These are phyloP conservation scores for Seriola aureovittata DNA, from an alignment of 2,113 vertebrate genomes.

Conservation along the genomic window DNA sequence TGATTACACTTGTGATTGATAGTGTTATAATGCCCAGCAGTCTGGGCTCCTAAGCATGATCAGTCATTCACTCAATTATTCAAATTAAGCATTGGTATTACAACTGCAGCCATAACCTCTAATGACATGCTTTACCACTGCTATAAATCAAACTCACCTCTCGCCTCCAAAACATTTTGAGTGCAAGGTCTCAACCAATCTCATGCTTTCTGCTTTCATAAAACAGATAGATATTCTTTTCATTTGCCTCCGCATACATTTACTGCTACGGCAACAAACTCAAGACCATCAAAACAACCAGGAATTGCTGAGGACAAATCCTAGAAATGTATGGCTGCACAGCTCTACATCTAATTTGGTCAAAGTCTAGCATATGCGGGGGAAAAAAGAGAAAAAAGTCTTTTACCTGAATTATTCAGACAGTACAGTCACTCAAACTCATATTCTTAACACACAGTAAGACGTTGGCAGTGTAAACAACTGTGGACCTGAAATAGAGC, in stretches of 20 bases:
- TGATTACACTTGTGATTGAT: conserved; percentile 78
- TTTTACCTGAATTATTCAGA: conserved; percentile 16
- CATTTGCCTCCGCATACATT: background rate
- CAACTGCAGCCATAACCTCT: conserved; percentile 77
- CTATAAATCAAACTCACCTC: conserved; percentile 74
- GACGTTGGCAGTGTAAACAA: background rate
- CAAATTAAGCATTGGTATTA: conserved; percentile 77
- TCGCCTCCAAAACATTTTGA: conserved; percentile 47
- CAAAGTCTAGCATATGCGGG: background rate
- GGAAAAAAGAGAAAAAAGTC: background rate
- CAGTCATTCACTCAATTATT: conserved; percentile 81
- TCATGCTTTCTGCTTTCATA: conserved; percentile 3
- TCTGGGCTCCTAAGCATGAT: conserved; percentile 72
- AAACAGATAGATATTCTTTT: background rate
- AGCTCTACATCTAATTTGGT: background rate
- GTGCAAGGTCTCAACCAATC: background rate
- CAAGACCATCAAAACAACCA: conserved; percentile 19
- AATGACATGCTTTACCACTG: conserved; percentile 67
- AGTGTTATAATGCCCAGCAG: conserved; percentile 62
- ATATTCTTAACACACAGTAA: background rate
- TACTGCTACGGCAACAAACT: conserved; percentile 11
- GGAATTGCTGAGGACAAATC: background rate
- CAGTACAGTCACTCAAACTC: background rate
- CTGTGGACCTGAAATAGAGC: background rate
- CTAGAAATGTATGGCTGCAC: background rate